These are phyloP conservation scores for Hypocryptadius cinnamomeus DNA, from an alignment of 2,113 vertebrate species.

Conservation along the genomic window DNA sequence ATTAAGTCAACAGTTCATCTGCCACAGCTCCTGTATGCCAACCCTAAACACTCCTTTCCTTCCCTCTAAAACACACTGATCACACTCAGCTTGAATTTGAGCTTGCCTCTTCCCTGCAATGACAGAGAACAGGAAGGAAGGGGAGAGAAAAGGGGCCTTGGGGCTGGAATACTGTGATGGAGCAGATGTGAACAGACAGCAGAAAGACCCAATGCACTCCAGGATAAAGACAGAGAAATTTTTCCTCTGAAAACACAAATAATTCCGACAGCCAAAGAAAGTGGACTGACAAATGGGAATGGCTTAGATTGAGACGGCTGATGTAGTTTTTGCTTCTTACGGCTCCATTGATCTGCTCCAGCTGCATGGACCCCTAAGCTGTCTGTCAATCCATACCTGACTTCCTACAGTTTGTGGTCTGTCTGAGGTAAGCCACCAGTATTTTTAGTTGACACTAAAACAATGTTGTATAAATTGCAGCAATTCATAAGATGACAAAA, in stretches of 20 bases:
- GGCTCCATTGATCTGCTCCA: not conserved
- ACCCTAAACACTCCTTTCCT: not conserved
- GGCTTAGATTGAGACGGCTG: not conserved
- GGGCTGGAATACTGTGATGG: not conserved
- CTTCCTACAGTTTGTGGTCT: not conserved
- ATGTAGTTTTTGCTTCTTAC: not conserved
- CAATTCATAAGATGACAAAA: not conserved
- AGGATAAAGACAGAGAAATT: not conserved
- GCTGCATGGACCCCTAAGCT: not conserved
- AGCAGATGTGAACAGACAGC: slow-evolving; percentile 1
- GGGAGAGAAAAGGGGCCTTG: slow-evolving; percentile 9
- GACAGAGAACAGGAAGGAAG: slow-evolving; percentile 45
- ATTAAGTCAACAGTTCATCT: not conserved
- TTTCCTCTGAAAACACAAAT: slow-evolving; percentile 2
- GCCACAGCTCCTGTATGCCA: not conserved
- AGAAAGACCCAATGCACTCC: not conserved
- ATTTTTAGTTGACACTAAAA: not conserved
- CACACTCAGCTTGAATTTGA: slow-evolving; percentile 17
- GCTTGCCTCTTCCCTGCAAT: not conserved
- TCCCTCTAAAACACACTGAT: not conserved
- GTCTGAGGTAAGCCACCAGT: not conserved
- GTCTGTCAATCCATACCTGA: not conserved
- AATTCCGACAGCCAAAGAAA: not conserved
- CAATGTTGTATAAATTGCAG: not conserved
- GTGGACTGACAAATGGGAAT: not conserved